Conservation (phyloP, 2,888 invertebrate genomes). For the Lypha dubia region DNA sequence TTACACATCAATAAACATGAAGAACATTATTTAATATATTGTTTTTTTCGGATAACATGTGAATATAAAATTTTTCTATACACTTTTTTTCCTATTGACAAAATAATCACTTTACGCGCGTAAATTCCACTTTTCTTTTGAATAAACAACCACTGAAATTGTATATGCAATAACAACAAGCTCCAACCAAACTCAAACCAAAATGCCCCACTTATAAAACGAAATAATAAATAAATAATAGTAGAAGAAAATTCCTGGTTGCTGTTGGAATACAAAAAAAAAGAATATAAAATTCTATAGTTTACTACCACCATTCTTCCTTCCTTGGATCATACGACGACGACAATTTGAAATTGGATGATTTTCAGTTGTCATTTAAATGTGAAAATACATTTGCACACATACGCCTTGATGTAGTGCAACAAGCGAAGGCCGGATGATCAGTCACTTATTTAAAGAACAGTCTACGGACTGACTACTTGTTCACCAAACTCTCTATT, state of each 20-base stretch:
- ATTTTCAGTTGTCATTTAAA: constrained; percentile 70
- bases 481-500: too few species aligned
- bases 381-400: constrained; percentile 11
- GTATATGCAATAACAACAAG: constrained; percentile 20
- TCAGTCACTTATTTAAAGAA: too few species aligned
- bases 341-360: constrained; percentile 68
- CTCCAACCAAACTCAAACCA: constrained; percentile 60
- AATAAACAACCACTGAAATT: constrained; percentile 70
- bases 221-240: constrained; percentile 21
- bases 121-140: constrained; percentile 75
- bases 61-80: constrained; percentile 65
- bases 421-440: neutral
- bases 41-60: constrained; percentile 49
- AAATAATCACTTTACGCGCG: constrained; percentile 81
- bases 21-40: constrained; percentile 49
- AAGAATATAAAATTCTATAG: constrained; percentile 41
- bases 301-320: constrained; percentile 31
- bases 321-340: constrained; percentile 14
- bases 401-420: constrained; percentile 8
- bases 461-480: too few species aligned
- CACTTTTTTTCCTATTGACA: constrained; percentile 74
- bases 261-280: constrained; percentile 32
- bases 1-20: constrained; percentile 64
- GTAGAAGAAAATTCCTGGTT: constrained; percentile 54
- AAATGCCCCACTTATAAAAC: constrained; percentile 58